Percentiles rank a stretch among this genome's conserved stretches.
Evolutionary conservation across 2,888 invertebrate species (phyloP).

Genomic region (Phaonia tiefii): DNA sequence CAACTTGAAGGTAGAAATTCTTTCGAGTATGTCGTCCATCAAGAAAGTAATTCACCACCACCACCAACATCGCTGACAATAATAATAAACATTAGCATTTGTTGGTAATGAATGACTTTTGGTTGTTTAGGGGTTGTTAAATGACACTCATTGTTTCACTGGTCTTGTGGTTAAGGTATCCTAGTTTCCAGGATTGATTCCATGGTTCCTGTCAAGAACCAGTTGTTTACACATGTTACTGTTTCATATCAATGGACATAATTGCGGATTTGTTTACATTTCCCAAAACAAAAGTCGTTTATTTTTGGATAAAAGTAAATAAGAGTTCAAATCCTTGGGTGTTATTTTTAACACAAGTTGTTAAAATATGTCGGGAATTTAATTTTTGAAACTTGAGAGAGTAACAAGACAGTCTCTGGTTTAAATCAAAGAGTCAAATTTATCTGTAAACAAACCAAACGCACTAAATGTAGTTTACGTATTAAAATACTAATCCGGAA

Average conservation of each 20-base stretch:
- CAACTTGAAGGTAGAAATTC: constrained; percentile 53
- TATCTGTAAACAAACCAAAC: no score
- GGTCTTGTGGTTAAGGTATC: not conserved
- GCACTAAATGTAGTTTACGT: no score
- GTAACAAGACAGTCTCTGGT: no score
- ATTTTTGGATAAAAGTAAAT: constrained; percentile 28
- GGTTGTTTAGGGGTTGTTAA: constrained; percentile 52
- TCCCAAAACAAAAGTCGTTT: not conserved
- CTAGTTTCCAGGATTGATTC: not conserved
- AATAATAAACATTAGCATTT: not conserved
- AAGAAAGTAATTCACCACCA: constrained; percentile 21
- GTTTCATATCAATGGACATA: constrained; percentile 62
- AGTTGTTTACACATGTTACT: constrained; percentile 45
- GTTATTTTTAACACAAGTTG: constrained; percentile 32
- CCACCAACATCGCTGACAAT: not conserved
- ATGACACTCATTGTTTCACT: constrained; percentile 39
- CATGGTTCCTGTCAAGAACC: no score
- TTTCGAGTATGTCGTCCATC: constrained; percentile 38
- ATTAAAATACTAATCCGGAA: no score
- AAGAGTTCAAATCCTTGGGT: constrained; percentile 18
- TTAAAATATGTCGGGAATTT: constrained; percentile 13
- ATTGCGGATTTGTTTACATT: constrained; percentile 51
- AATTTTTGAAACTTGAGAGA: no score
- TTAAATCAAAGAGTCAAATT: no score
- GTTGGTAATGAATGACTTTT: constrained; percentile 24